Percentiles rank a stretch among this genome's conserved stretches.
Evolutionary conservation across 1,140 invertebrate genomes (phyloP).

Genomic region (Chionoecetes opilio): DNA sequence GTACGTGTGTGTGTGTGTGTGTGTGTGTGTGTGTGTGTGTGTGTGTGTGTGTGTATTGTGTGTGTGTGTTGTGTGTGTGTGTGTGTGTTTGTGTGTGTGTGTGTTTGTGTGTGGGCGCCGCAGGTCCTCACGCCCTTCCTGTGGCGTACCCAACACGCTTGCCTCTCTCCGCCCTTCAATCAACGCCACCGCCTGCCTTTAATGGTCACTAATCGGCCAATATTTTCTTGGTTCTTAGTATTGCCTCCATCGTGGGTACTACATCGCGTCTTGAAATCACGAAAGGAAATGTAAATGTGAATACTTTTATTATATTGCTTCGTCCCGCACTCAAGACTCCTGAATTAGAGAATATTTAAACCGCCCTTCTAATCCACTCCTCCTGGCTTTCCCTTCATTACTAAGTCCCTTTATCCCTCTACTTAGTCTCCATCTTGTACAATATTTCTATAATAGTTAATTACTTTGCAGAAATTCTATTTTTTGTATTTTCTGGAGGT

Average conservation of each 20-base stretch:
- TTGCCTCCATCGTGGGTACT: neutral
- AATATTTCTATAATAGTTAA: no score
- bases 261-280: neutral
- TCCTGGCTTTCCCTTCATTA: no score
- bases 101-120: neutral
- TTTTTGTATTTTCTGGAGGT: no score
- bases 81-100: neutral
- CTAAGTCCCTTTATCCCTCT: no score
- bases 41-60: neutral
- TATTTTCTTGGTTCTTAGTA: neutral
- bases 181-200: neutral
- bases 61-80: no score
- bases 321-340: no score
- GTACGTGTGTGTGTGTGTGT: no score
- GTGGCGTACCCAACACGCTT: conserved; percentile 41
- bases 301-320: no score
- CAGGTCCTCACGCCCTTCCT: neutral
- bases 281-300: neutral
- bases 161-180: conserved; percentile 32
- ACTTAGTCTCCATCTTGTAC: no score
- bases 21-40: neutral
- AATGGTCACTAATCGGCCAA: neutral
- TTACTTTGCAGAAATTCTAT: no score
- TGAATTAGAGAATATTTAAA: no score
- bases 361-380: no score